Percentiles rank a stretch among this genome's conserved stretches.
Conservation (phyloP, 1,140 invertebrate genomes). For the Zophobas morio region DNA sequence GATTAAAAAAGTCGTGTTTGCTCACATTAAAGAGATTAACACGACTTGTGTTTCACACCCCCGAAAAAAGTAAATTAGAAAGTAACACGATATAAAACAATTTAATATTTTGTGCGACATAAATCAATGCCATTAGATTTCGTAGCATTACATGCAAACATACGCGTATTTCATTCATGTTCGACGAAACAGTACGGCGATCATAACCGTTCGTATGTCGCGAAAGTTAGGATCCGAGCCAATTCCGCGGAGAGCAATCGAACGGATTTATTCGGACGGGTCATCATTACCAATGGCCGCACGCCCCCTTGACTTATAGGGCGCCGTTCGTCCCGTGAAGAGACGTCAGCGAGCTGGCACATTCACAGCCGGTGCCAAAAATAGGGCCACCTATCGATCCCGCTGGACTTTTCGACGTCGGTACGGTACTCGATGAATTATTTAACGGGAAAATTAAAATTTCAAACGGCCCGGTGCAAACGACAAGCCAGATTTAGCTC, state of each 20-base stretch:
- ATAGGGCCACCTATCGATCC: slow-evolving; percentile 11
- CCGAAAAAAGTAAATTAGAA: slow-evolving; percentile 23
- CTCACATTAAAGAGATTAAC: slow-evolving; percentile 20
- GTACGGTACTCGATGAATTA: slow-evolving; percentile 3
- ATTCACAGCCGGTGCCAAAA: not conserved
- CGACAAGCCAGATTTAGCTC: slow-evolving; percentile 11
- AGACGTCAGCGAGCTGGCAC: too few species aligned
- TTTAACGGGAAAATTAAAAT: slow-evolving; percentile 22
- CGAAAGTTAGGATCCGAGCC: slow-evolving; percentile 3
- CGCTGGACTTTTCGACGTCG: not conserved
- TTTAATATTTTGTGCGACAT: slow-evolving; percentile 19
- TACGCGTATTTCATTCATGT: not conserved
- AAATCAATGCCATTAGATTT: slow-evolving; percentile 19
- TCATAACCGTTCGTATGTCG: slow-evolving; percentile 9
- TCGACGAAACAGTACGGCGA: not conserved
- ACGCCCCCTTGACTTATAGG: not conserved
- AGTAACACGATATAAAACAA: slow-evolving; percentile 26
- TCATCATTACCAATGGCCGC: slow-evolving; percentile 1
- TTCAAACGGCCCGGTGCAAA: slow-evolving; percentile 11
- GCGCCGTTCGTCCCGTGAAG: slow-evolving; percentile 5
- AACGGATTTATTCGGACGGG: not conserved
- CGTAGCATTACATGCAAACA: not conserved
- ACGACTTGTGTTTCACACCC: slow-evolving; percentile 20
- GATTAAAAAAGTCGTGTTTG: slow-evolving; percentile 12
- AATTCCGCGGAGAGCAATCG: not conserved